Evolutionary conservation across 2,113 vertebrate genomes (phyloP).

Genomic region (Axis porcinus): DNA sequence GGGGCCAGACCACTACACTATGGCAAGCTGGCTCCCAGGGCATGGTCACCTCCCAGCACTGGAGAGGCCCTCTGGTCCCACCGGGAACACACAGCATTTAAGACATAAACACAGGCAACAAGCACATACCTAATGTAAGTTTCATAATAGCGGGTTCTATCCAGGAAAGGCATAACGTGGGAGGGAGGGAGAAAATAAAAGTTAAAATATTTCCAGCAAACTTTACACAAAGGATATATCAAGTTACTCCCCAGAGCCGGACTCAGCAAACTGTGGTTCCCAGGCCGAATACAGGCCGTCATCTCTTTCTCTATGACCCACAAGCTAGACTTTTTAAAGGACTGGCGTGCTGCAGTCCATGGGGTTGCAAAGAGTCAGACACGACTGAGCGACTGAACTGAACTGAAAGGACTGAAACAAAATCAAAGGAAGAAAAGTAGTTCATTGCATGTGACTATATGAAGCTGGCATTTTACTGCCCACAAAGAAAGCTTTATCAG

Average conservation of each 20-base stretch:
- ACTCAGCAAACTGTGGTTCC: not conserved
- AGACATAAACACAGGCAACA: not conserved
- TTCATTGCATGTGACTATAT: not conserved
- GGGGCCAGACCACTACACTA: not conserved
- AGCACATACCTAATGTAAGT: constrained; percentile 96
- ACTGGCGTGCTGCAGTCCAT: not conserved
- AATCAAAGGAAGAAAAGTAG: not conserved
- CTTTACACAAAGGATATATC: constrained; percentile 58
- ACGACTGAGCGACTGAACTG: not conserved
- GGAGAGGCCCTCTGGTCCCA: not conserved
- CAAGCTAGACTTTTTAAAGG: not conserved
- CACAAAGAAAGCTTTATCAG: not conserved
- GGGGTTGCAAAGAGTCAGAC: not conserved
- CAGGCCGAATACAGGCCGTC: not conserved
- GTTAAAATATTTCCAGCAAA: constrained; percentile 59
- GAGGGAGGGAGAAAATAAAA: constrained; percentile 78
- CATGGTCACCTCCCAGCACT: not conserved
- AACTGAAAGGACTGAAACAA: not conserved
- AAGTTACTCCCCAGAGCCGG: not conserved
- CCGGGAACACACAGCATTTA: not conserved
- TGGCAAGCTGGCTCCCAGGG: not conserved
- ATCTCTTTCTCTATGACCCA: not conserved
- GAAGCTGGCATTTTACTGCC: not conserved
- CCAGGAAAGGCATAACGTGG: constrained; percentile 86
- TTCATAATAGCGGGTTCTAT: constrained; percentile 99